phyloP scores from a whole-genome alignment of 2,888 invertebrate genomes.

The Polydrusus pterygomalis region DNA sequence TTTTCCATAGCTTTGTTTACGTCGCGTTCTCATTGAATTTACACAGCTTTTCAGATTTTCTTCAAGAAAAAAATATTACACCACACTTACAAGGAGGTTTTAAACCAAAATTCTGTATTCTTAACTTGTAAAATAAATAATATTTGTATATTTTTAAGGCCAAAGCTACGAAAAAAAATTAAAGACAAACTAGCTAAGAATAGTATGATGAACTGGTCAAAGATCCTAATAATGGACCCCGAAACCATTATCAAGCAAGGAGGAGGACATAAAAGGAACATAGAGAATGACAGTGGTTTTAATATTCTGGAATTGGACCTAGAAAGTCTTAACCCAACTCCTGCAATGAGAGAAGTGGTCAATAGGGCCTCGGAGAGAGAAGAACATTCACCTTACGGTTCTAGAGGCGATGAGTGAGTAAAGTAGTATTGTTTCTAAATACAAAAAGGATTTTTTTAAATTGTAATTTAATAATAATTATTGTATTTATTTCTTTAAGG shows the following conservation, averaged over 20 bases:
- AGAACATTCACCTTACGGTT: slow-evolving; percentile 63
- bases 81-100: no score
- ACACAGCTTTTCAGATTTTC: no score
- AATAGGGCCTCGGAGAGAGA: slow-evolving; percentile 77
- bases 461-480: neutral
- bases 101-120: neutral
- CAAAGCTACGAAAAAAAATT: slow-evolving; percentile 71
- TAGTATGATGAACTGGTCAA: slow-evolving; percentile 80
- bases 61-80: no score
- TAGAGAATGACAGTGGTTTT: slow-evolving; percentile 70
- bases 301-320: slow-evolving; percentile 72
- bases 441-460: no score
- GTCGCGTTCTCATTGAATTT: no score
- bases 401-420: slow-evolving; percentile 65
- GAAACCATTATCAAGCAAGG: slow-evolving; percentile 77
- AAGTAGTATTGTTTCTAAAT: no score
- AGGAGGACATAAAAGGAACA: slow-evolving; percentile 68
- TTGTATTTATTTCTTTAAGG: slow-evolving; percentile 32
- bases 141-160: slow-evolving; percentile 64
- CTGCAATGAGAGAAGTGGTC: slow-evolving; percentile 82
- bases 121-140: slow-evolving; percentile 5
- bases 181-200: slow-evolving; percentile 69
- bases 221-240: slow-evolving; percentile 79
- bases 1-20: no score
- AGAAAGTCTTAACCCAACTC: slow-evolving; percentile 78